phyloP scores from a whole-genome alignment of 2,113 vertebrate species.

The Epinephelus fuscoguttatus region DNA sequence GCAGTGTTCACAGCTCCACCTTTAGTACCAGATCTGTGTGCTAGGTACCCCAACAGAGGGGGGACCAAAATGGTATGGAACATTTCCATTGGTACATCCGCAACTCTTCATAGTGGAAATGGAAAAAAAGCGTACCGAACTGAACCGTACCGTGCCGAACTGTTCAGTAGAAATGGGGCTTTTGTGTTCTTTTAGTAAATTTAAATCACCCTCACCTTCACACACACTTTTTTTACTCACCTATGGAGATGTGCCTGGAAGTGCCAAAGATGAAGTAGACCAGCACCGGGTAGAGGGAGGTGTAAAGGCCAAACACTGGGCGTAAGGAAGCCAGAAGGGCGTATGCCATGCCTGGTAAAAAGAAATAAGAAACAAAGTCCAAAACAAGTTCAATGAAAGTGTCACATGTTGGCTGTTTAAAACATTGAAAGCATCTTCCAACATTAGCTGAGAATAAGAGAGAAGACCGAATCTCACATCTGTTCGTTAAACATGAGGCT shows the following conservation, averaged over 20 bases:
- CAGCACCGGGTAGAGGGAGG: slow-evolving; percentile 92
- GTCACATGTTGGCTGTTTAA: too few species aligned
- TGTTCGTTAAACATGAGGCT: not conserved
- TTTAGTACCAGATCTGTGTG: too few species aligned
- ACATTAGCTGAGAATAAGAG: too few species aligned
- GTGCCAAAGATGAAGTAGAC: slow-evolving; percentile 95
- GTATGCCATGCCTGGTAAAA: slow-evolving; percentile 91
- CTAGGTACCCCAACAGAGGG: too few species aligned
- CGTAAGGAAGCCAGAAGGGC: slow-evolving; percentile 92
- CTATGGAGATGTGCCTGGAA: slow-evolving; percentile 93
- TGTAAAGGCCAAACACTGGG: slow-evolving; percentile 91
- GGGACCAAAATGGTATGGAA: too few species aligned
- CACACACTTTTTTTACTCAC: slow-evolving; percentile 79
- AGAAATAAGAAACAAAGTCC: not conserved
- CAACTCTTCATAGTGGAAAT: too few species aligned
- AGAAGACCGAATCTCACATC: not conserved
- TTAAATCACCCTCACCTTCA: not conserved
- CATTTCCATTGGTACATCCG: too few species aligned
- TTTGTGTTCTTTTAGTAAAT: not conserved
- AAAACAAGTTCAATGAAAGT: not conserved
- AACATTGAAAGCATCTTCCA: too few species aligned
- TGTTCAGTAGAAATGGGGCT: too few species aligned
- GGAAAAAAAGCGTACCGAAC: too few species aligned
- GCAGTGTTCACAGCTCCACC: too few species aligned
- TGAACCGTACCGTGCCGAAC: too few species aligned